A percentile compares a stretch with the other conserved stretches of the same genome.
These are phyloP conservation scores for Sacculina carcini DNA, from an alignment of 2,888 invertebrate genomes.

Conservation along the genomic window DNA sequence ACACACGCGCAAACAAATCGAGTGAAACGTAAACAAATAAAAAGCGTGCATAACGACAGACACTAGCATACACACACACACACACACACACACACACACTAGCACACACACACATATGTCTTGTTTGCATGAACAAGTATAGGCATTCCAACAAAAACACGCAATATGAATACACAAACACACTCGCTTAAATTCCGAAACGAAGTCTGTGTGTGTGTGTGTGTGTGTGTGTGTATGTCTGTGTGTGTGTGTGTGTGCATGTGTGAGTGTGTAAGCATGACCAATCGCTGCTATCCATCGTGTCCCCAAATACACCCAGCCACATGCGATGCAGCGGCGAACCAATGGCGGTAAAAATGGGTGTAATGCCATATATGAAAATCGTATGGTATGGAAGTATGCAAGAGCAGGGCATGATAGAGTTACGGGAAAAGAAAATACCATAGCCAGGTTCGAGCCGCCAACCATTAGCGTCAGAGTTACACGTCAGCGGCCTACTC, in stretches of 20 bases:
- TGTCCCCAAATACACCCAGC: too few species aligned
- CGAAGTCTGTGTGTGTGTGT: neutral
- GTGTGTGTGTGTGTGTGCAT: neutral
- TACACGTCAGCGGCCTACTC: too few species aligned
- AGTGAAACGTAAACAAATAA: too few species aligned
- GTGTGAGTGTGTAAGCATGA: neutral
- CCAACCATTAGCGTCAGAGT: constrained; percentile 10
- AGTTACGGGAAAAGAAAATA: neutral
- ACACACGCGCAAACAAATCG: neutral
- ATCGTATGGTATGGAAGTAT: neutral
- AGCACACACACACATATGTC: neutral
- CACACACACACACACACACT: neutral
- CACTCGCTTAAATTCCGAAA: neutral
- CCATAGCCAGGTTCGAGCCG: constrained; percentile 13
- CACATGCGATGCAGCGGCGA: too few species aligned
- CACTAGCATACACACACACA: neutral
- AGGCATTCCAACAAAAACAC: too few species aligned
- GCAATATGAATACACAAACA: neutral
- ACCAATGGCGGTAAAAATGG: too few species aligned
- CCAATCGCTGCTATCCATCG: too few species aligned
- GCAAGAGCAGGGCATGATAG: neutral
- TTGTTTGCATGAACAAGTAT: too few species aligned
- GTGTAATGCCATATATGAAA: neutral
- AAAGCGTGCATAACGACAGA: too few species aligned
- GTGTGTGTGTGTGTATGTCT: constrained; percentile 11